phyloP scores from a whole-genome alignment of 2,113 vertebrate species.

The Porphyrio hochstetteri region DNA sequence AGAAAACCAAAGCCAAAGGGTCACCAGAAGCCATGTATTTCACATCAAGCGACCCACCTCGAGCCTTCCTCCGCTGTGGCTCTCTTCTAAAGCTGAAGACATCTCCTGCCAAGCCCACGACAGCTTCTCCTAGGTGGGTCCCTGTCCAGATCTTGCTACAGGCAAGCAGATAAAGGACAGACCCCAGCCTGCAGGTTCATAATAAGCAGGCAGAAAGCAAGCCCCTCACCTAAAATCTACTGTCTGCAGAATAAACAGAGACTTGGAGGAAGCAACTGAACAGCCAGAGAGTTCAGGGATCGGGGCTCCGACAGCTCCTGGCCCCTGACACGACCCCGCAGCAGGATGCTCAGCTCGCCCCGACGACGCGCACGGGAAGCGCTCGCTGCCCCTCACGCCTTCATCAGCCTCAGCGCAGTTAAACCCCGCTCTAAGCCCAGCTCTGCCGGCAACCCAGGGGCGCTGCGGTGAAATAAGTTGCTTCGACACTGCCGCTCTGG shows the following conservation, averaged over 20 bases:
- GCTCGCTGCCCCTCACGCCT: not conserved
- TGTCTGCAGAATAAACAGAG: not conserved
- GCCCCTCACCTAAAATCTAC: not conserved
- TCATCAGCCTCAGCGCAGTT: not conserved
- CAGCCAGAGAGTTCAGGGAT: fast-evolving
- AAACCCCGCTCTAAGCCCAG: not conserved
- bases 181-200: fast-evolving
- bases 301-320: not conserved
- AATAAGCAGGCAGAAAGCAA: not conserved
- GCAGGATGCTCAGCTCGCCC: not conserved
- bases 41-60: not conserved
- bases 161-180: fast-evolving
- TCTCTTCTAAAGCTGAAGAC: not conserved
- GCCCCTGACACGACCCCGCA: not conserved
- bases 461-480: not conserved
- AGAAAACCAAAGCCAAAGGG: not conserved
- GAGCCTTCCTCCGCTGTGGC: fast-evolving
- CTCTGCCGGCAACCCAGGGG: not conserved
- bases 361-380: not conserved
- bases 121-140: not conserved
- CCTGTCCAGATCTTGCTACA: not conserved
- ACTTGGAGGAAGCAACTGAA: fast-evolving
- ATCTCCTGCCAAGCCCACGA: not conserved
- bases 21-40: fast-evolving
- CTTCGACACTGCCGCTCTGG: not conserved